phyloP scores from a whole-genome alignment of 1,140 invertebrate genomes.

The Drosophila obscura region DNA sequence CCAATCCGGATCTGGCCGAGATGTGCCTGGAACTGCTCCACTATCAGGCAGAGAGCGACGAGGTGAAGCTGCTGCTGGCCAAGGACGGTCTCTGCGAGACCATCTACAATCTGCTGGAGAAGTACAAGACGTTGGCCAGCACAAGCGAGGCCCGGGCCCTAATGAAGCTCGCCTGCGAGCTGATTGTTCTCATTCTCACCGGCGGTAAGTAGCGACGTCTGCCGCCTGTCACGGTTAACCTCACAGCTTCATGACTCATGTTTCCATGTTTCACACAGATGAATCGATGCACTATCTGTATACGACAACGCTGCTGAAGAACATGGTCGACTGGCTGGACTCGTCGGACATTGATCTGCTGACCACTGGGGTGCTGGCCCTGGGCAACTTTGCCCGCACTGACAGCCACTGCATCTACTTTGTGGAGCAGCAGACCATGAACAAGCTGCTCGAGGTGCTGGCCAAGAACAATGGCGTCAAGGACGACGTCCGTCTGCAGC shows the following conservation, averaged over 20 bases:
- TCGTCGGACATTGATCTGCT: slow-evolving; percentile 90
- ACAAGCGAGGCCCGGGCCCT: slow-evolving; percentile 89
- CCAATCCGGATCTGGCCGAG: slow-evolving; percentile 88
- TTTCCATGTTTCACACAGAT: slow-evolving; percentile 85
- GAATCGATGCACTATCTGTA: slow-evolving; percentile 94
- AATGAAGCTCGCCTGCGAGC: slow-evolving; percentile 93
- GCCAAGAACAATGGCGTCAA: slow-evolving; percentile 85
- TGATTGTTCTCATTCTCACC: slow-evolving; percentile 92
- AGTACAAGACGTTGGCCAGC: slow-evolving; percentile 86
- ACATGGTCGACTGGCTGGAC: slow-evolving; percentile 91
- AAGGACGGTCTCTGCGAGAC: slow-evolving; percentile 90
- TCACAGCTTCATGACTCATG: background rate
- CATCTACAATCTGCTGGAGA: slow-evolving; percentile 90
- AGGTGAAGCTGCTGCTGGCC: slow-evolving; percentile 90
- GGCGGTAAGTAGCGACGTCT: slow-evolving; percentile 87
- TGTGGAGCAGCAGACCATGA: slow-evolving; percentile 91
- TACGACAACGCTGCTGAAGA: slow-evolving; percentile 84
- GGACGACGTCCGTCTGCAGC: slow-evolving; percentile 90
- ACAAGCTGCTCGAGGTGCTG: slow-evolving; percentile 88
- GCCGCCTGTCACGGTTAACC: background rate
- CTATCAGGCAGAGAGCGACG: slow-evolving; percentile 90
- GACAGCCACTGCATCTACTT: slow-evolving; percentile 93
- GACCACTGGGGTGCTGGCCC: slow-evolving; percentile 91
- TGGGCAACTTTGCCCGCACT: slow-evolving; percentile 95
- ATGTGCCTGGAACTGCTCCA: slow-evolving; percentile 90